Evolutionary conservation across 2,888 invertebrate species (phyloP).

Genomic region (Hyalella azteca): DNA sequence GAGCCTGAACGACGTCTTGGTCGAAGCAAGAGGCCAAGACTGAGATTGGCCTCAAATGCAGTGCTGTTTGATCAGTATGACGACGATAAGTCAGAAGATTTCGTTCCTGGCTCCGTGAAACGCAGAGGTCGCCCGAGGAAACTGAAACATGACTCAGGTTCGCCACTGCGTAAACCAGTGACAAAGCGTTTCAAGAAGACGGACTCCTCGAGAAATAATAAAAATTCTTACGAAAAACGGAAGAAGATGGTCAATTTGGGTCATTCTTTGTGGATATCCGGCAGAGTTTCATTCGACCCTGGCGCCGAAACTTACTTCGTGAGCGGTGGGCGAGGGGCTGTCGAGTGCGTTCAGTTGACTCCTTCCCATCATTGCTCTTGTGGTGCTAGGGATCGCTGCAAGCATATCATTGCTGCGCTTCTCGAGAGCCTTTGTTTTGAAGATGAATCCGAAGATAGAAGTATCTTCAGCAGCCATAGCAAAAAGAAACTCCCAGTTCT

Average conservation of each 20-base stretch:
- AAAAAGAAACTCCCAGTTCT: not conserved
- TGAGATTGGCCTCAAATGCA: conserved; percentile 13
- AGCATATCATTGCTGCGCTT: not conserved
- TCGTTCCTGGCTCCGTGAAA: not conserved
- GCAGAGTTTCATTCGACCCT: conserved; percentile 14
- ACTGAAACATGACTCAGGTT: not conserved
- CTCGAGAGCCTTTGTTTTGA: conserved; percentile 22
- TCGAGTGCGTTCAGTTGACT: not conserved
- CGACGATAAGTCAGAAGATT: not conserved
- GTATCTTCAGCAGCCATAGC: not conserved
- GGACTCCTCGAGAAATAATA: not conserved
- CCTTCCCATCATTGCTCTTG: not conserved
- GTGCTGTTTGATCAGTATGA: not conserved
- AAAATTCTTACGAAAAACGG: not conserved
- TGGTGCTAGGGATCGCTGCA: not conserved
- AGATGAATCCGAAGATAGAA: not conserved
- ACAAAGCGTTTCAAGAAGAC: not conserved
- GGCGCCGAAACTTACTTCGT: conserved; percentile 22
- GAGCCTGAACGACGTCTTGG: not conserved
- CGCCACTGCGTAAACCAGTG: not conserved
- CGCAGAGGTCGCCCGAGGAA: conserved; percentile 13
- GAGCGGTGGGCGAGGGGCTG: not conserved
- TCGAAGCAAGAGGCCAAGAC: not conserved
- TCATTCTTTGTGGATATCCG: conserved; percentile 9
- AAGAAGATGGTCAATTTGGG: conserved; percentile 15